Evolutionary conservation across 2,113 vertebrate species (phyloP).

Genomic region (Typhlomys cinereus): DNA sequence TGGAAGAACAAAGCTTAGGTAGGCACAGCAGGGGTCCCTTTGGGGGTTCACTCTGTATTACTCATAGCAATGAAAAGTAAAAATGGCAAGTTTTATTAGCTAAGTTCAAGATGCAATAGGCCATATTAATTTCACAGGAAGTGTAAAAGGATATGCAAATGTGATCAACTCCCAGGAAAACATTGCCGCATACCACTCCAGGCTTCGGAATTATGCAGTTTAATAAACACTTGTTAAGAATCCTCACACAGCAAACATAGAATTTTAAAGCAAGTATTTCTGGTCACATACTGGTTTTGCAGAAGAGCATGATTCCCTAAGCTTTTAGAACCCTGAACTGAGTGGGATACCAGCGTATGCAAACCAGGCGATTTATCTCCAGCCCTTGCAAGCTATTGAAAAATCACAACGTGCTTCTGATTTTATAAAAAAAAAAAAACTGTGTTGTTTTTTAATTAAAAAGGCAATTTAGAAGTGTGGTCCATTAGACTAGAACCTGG

Average conservation of each 20-base stretch:
- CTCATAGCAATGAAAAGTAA: constrained; percentile 79
- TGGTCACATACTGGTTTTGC: constrained; percentile 33
- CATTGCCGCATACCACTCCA: constrained; percentile 81
- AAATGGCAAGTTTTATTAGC: constrained; percentile 81
- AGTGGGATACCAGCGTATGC: background rate
- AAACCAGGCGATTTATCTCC: constrained; percentile 2
- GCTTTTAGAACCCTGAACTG: constrained; percentile 14
- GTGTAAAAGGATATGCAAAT: constrained; percentile 82
- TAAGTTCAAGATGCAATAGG: constrained; percentile 77
- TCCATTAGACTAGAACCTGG: constrained; percentile 53
- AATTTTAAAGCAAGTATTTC: constrained; percentile 69
- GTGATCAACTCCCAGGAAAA: constrained; percentile 81
- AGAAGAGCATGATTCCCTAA: constrained; percentile 28
- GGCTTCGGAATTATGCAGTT: constrained; percentile 83
- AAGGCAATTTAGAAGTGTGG: constrained; percentile 57
- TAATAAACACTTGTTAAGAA: constrained; percentile 82
- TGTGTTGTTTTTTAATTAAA: constrained; percentile 62
- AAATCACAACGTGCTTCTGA: constrained; percentile 56
- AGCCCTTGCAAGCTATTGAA: constrained; percentile 20
- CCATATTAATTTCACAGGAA: constrained; percentile 81
- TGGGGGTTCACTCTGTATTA: constrained; percentile 80
- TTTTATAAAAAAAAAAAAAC: background rate
- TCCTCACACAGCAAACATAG: constrained; percentile 52
- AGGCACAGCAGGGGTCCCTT: constrained; percentile 68
- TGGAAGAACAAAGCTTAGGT: constrained; percentile 71